Base-by-base conservation (phyloP, 2,113 vertebrate species). In the Aspidoscelis tigris region DNA sequence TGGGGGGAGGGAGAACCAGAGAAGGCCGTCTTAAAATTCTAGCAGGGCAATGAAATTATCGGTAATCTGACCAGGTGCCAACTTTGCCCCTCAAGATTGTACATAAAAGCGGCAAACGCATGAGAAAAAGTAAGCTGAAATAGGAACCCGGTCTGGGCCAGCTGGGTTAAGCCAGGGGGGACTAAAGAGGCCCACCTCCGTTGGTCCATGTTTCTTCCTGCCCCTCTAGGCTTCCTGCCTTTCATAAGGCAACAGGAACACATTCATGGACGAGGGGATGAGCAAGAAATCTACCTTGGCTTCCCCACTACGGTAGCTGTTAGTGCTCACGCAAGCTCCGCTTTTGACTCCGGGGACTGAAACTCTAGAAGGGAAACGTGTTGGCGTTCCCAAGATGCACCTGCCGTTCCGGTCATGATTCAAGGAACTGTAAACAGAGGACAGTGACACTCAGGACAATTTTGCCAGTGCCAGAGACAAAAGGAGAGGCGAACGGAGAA, bases 221-320 rank as follows among this genome's bases (percentile, higher is more conserved):
- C 87, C 92, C 88, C 93, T 89, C 86, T 90, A 92, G 90, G 53
- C 80, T 26, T 74, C 61, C 33, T 12, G 84, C 92, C 93, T 87
- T 92, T 94, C 92, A 93, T 92, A 91, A 89, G 94, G 88, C 73
- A 91, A 91, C 75, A 92, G 87, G 83, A 22, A 86, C 88, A 81
- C 78, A 87, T 75, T 72, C 74, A 72, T 44, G 22, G 75, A 81
- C 80, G 86, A 87, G 81, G 68, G 73, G 88, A 82, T 88, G 84
- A 89, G 84, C 84, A 85, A 83, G 65, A 84, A 43, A 87, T 43
- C 53, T 88, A 78, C 83, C 70, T 39, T 24, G 76, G 76, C 82
- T 79, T n/a, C 33, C 65, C 3, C 6, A 2, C 2, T 71, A 33
- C 39, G 71, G 8, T 7, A 69, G 26, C 4, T 26, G 73, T 5